Base-by-base conservation (phyloP, 2,797 vertebrate genomes). In the Cheirogaleus major region DNA sequence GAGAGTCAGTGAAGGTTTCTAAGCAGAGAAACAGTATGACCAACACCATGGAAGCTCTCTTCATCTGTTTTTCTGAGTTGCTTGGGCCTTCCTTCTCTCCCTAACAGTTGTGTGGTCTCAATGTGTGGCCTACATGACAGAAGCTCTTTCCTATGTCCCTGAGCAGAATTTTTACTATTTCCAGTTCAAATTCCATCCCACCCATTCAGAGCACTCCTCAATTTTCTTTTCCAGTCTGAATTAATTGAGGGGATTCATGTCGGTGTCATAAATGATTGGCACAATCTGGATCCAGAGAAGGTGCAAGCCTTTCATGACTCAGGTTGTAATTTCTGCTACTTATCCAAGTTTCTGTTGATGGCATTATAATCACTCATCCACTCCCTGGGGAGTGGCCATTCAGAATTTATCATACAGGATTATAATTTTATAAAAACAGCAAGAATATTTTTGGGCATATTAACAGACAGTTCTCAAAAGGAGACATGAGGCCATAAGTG, bases 391-490 rank as follows among this genome's bases (percentile, higher is more conserved):
- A 85, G 48, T 82, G 55, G 82, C 57, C 94, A 70, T 83, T 89
- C 57, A 63, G 69, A 85, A 91, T 17, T 20, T 70, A 92, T 80
- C 78, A 85, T 70, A 92, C 32, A 38, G 73, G 57, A 30, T 61
- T 89, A 79, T 78, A 43, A 45, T 92, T 90, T 89, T 41, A 38
- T 78, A 89, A 84, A 91, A 84, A 15, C 30, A 73, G 38, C 43
- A 43, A 93, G 50, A 63, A 83, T 91, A 95, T 69, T 82, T 90
- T 72, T 61, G 32, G 89, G n/a, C 76, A 23, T 43, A 63, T 72
- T 81, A 92, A 84, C 17, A 84, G 91, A 83, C 8, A 80, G 57
- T n/a, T 94, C 79, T 70, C 95, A 81, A 93, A 81, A 96, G 85
- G 41, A 85, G 65, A 81, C 69, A 38, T 27, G 67, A 84, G 70